A percentile compares a stretch with the other conserved stretches of the same genome.
Evolutionary conservation across 2,797 vertebrate species (phyloP).

Genomic region (Numenius phaeopus): DNA sequence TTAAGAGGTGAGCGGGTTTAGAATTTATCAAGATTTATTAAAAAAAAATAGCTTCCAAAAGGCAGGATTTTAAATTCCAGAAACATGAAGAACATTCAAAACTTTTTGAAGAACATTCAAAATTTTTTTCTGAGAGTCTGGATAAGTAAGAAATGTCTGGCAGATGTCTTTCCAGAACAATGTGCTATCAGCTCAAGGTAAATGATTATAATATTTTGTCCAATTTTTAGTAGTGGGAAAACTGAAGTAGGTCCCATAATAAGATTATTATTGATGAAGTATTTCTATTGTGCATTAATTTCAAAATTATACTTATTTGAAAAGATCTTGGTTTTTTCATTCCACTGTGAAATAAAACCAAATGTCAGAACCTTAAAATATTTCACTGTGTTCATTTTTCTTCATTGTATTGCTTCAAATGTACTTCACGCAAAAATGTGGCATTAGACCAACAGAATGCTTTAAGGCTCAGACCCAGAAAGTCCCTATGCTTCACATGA

Average conservation of each 20-base stretch:
- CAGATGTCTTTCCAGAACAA: background rate
- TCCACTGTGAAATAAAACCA: background rate
- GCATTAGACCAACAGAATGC: background rate
- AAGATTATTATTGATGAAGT: conserved; percentile 12
- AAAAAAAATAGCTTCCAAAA: background rate
- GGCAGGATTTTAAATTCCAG: background rate
- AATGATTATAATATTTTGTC: conserved; percentile 8
- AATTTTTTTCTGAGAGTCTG: background rate
- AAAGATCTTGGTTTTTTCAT: background rate
- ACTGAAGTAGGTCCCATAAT: background rate
- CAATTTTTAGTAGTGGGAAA: conserved; percentile 16
- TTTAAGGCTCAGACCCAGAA: background rate
- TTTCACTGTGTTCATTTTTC: background rate
- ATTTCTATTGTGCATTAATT: background rate
- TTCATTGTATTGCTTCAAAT: background rate
- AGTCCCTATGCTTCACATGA: background rate
- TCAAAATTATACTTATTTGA: background rate
- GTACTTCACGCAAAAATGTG: background rate
- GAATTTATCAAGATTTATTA: background rate
- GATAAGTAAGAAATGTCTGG: background rate
- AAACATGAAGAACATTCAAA: background rate
- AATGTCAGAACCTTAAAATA: background rate
- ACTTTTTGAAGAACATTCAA: background rate
- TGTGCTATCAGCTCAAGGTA: conserved; percentile 30
- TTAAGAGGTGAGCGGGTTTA: background rate